Percentiles rank a stretch among this genome's conserved stretches.
Conservation (phyloP, 2,113 vertebrate genomes). For the Aspidoscelis tigris region DNA sequence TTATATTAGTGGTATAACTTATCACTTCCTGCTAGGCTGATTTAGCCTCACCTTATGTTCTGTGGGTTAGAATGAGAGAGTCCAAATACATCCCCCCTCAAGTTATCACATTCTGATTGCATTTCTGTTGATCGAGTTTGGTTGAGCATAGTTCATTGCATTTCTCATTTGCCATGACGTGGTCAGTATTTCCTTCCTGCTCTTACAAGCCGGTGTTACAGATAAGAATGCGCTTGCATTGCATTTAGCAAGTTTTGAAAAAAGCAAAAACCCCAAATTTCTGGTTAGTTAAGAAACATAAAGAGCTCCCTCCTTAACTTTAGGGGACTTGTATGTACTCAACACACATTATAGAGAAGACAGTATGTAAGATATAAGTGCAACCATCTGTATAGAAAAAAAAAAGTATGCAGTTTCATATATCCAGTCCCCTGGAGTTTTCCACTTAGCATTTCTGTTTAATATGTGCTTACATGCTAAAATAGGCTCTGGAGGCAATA, state of each 20-base stretch:
- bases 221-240: conserved; percentile 78
- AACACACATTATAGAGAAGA: not conserved
- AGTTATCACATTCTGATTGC: conserved; percentile 61
- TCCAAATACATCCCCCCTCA: conserved; percentile 11
- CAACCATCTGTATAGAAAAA: not conserved
- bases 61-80: conserved; percentile 6
- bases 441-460: not conserved
- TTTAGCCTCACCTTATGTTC: not conserved
- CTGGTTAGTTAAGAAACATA: not conserved
- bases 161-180: conserved; percentile 84
- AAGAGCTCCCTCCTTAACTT: conserved; percentile 10
- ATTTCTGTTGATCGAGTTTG: conserved; percentile 68
- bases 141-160: conserved; percentile 77
- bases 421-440: not conserved
- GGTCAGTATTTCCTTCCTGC: conserved; percentile 87
- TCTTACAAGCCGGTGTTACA: conserved; percentile 72
- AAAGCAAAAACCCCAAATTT: conserved; percentile 60
- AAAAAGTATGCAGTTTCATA: not conserved
- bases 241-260: conserved; percentile 52
- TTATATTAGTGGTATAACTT: not conserved
- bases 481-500: fast-evolving
- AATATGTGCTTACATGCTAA: not conserved
- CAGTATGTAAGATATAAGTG: conserved; percentile 1
- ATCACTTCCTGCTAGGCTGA: not conserved
- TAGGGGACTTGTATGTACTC: not conserved